These are phyloP conservation scores for Pocillopora grandis DNA, from an alignment of 92 coral and sea anemone genomes.

Conservation along the genomic window DNA sequence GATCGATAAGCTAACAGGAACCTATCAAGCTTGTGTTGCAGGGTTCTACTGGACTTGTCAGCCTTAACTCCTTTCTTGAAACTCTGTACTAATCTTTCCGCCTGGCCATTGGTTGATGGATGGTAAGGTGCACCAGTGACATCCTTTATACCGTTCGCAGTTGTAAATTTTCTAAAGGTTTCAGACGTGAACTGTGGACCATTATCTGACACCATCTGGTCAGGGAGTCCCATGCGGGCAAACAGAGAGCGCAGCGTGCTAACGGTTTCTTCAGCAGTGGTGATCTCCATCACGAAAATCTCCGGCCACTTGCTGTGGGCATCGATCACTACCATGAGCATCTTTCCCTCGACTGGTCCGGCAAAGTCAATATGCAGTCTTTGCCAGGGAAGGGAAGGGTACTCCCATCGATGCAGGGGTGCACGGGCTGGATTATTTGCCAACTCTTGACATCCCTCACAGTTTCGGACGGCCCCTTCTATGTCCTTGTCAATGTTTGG, in stretches of 20 bases:
- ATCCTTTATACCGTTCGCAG: background rate
- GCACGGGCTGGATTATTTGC: constrained; percentile 5
- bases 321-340: constrained; percentile 51
- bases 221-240: no score
- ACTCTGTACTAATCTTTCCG: constrained; percentile 37
- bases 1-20: constrained; percentile 37
- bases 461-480: no score
- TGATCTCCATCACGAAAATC: no score
- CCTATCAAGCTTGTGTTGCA: constrained; percentile 4
- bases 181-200: background rate
- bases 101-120: constrained; percentile 57
- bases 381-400: no score
- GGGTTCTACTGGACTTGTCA: background rate
- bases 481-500: no score
- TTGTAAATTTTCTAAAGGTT: constrained; percentile 10
- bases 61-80: background rate
- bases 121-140: constrained; percentile 16
- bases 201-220: no score
- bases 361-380: constrained; percentile 31
- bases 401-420: constrained; percentile 3
- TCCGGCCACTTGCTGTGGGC: constrained; percentile 59
- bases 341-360: constrained; percentile 37
- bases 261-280: no score
- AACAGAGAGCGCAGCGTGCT: no score
- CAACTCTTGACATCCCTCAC: constrained; percentile 36